Base-by-base conservation (phyloP, 2,797 vertebrate species). In the Sarcophilus harrisii region DNA sequence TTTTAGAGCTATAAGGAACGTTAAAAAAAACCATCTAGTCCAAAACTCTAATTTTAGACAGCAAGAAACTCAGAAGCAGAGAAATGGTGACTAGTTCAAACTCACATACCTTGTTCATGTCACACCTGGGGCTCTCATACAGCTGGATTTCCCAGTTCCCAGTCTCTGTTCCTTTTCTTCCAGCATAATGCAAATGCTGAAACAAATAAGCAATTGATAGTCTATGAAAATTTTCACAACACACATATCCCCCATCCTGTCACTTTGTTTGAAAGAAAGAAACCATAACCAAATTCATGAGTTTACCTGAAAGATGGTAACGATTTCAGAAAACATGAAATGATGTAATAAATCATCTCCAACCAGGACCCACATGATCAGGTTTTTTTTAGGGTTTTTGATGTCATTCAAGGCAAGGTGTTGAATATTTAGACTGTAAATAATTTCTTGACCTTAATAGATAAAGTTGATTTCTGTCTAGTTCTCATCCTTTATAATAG, bases 371-470 rank as follows among this genome's bases (percentile, higher is more conserved):
- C 28, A 73, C 11, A 92, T 73, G 58, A 38, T 12, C 94, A 28
- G 21, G 18, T 95, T 52, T 95, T 95, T 52, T 95, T 24, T 11
- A 91, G 54, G 30, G 58, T 90, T 66, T 93, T 58, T 90, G 57
- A 45, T 92, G 13, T 0, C 4, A 95, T 93, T 90, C 66, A 94
- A 94, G 49, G 0, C 1, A 94, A n/a, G 62, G 11, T 94, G 5
- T 60, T 91, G 9, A 29, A n/a, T 57, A 21, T 66, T 94, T 93
- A 92, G 54, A 9, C 5, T 92, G 45, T 93, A 92, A 91, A 92
- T 27, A 0, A 4, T 90, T 95, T 94, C 28, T 49, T 62, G 91
- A 91, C 8, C 49, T 94, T 94, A 57, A 92, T 30, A 58, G 90
- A 91, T 13, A 30, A 55, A 87, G 92, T 3, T 30, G 32, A 29